Conservation (phyloP, 2,113 vertebrate genomes). For the Mirza zaza region DNA sequence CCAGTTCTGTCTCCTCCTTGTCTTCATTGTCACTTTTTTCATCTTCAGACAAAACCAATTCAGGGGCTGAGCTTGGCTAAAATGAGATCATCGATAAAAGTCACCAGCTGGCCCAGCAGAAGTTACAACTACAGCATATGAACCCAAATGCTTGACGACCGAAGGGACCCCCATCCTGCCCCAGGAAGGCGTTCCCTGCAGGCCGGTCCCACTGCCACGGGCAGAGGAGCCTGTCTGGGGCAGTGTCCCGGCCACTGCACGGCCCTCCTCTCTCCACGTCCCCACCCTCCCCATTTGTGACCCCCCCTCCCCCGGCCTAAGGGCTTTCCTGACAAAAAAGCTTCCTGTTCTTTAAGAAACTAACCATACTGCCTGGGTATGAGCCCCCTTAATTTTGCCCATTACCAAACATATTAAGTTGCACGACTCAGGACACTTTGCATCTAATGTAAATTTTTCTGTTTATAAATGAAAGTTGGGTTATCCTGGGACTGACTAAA, state of each 20-base stretch:
- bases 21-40: constrained; percentile 95
- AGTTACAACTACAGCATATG: background rate
- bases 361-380: too few species aligned
- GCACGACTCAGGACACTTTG: background rate
- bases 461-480: constrained; percentile 2
- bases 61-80: constrained; percentile 82
- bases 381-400: background rate
- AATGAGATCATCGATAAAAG: constrained; percentile 71
- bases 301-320: background rate
- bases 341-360: background rate
- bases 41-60: constrained; percentile 89
- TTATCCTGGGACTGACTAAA: background rate
- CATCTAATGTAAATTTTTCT: background rate
- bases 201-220: background rate
- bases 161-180: background rate
- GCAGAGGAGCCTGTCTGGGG: rapidly evolving
- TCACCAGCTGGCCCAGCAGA: constrained; percentile 58
- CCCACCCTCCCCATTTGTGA: rapidly evolving
- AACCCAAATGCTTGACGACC: too few species aligned
- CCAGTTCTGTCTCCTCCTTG: constrained; percentile 92
- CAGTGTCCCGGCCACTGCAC: rapidly evolving
- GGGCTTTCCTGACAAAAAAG: background rate
- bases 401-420: background rate
- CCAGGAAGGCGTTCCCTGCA: background rate
- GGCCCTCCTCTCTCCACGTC: background rate